These are phyloP conservation scores for Acridotheres tristis DNA, from an alignment of 2,797 vertebrate genomes.

Conservation along the genomic window DNA sequence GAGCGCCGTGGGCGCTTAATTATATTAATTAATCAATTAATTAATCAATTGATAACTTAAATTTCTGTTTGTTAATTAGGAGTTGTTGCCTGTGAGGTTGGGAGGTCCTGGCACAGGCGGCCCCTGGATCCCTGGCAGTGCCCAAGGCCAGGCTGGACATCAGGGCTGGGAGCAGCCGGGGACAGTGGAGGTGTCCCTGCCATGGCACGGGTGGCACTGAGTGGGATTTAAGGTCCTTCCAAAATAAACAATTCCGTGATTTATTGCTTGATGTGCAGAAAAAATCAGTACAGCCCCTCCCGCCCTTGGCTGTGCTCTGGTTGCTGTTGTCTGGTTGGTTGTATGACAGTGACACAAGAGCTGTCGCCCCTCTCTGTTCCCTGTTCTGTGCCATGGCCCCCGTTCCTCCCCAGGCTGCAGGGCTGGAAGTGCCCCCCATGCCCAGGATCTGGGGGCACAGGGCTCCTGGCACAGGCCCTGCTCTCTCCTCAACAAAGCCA, in stretches of 20 bases:
- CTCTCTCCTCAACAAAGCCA: background rate
- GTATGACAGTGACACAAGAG: background rate
- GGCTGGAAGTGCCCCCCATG: background rate
- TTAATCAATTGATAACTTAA: background rate
- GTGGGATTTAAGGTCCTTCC: accelerated
- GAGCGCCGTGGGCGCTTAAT: accelerated
- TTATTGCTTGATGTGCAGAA: background rate
- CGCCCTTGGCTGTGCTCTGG: background rate
- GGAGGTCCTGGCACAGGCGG: accelerated
- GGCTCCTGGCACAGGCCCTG: accelerated
- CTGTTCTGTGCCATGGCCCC: accelerated
- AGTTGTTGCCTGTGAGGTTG: background rate
- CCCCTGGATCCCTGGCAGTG: background rate
- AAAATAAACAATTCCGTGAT: background rate
- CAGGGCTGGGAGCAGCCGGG: background rate
- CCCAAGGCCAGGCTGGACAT: accelerated
- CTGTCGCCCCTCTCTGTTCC: background rate
- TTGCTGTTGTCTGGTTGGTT: background rate
- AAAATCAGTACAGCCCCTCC: background rate
- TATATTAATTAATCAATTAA: accelerated
- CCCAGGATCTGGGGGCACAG: accelerated
- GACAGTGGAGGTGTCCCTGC: background rate
- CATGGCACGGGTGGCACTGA: accelerated
- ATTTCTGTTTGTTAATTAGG: too few relatives aligned
- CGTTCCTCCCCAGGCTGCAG: background rate